These are phyloP conservation scores for Cerceris rybyensis DNA, from an alignment of 2,888 invertebrate species.

Conservation along the genomic window DNA sequence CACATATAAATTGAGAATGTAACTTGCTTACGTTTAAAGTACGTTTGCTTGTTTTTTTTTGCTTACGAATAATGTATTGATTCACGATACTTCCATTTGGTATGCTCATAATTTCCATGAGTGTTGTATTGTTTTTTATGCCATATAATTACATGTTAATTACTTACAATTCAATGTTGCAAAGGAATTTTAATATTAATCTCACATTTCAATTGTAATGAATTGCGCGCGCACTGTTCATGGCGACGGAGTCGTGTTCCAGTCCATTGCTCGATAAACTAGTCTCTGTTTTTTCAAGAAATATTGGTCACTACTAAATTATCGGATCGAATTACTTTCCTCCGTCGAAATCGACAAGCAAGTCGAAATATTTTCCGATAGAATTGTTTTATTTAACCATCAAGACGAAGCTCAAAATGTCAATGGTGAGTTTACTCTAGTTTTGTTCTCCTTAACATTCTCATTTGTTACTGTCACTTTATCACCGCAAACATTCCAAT, in stretches of 20 bases:
- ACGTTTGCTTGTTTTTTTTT: too few species aligned
- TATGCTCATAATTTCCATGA: too few species aligned
- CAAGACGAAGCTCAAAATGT: constrained; percentile 77
- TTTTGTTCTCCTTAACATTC: constrained; percentile 33
- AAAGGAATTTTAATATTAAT: not conserved
- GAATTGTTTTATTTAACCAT: constrained; percentile 46
- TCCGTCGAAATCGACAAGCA: constrained; percentile 12
- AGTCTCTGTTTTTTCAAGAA: not conserved
- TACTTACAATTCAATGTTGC: too few species aligned
- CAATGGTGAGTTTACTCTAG: constrained; percentile 69
- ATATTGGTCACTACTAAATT: not conserved
- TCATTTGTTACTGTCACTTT: constrained; percentile 38
- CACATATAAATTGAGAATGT: too few species aligned
- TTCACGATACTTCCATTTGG: too few species aligned
- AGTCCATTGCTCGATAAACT: not conserved
- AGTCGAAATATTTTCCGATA: constrained; percentile 41
- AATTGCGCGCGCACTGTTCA: constrained; percentile 5
- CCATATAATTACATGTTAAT: too few species aligned
- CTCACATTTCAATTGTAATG: not conserved
- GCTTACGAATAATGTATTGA: too few species aligned
- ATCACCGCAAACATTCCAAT: constrained; percentile 12
- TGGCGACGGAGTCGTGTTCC: constrained; percentile 3
- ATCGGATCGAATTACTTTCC: not conserved
- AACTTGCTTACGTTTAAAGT: too few species aligned
- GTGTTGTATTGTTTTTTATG: too few species aligned